Conservation (phyloP, 2,113 vertebrate species). For the Rhynchomys soricoides region DNA sequence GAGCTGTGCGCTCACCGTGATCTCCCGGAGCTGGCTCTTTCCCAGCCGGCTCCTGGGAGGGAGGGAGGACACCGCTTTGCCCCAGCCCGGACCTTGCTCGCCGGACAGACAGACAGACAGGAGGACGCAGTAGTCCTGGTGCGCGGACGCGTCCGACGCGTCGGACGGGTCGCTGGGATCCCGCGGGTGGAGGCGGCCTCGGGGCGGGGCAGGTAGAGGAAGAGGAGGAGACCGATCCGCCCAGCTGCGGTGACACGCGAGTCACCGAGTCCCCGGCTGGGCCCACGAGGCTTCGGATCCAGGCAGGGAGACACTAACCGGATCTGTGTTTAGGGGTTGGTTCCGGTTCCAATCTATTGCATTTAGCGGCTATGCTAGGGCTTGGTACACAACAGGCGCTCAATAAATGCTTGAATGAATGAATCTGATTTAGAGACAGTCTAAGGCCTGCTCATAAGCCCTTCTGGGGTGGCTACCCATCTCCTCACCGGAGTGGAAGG, state of each 20-base stretch:
- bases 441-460: neutral
- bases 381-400: conserved; percentile 43
- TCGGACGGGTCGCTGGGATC: conserved; percentile 60
- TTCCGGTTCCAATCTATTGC: neutral
- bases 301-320: neutral
- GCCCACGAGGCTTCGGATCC: neutral
- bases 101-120: neutral
- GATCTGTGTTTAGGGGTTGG: neutral
- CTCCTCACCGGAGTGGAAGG: neutral
- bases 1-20: conserved; percentile 58
- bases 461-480: neutral
- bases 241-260: conserved; percentile 33
- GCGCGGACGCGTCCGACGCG: neutral
- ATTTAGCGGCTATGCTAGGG: neutral
- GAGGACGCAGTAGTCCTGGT: conserved; percentile 35
- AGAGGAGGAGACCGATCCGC: conserved; percentile 74
- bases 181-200: conserved; percentile 63
- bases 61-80: conserved; percentile 36
- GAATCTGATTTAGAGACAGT: neutral
- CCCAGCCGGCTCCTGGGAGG: neutral
- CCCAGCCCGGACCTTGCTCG: conserved; percentile 24
- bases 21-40: neutral
- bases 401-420: conserved; percentile 2
- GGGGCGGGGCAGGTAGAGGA: conserved; percentile 69
- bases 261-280: neutral